These are phyloP conservation scores for Sclerodermus sp. DNA, from an alignment of 2,888 invertebrate species.

Conservation along the genomic window DNA sequence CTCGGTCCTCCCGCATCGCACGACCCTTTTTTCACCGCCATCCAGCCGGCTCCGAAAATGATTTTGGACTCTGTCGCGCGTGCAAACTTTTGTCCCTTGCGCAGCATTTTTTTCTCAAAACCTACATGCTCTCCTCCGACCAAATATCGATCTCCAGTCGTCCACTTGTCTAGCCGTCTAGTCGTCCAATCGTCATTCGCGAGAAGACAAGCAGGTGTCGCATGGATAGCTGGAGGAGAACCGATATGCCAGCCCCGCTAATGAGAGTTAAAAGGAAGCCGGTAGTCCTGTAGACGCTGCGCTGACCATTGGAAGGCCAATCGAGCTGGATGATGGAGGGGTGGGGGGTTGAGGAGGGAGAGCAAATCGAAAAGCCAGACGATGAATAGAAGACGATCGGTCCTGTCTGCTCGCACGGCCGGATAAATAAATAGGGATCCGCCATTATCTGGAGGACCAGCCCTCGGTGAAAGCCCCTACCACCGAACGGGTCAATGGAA, in stretches of 20 bases:
- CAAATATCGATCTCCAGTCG: not conserved
- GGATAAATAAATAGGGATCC: slow-evolving; percentile 50
- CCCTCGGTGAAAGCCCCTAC: slow-evolving; percentile 31
- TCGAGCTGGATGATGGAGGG: too few species aligned
- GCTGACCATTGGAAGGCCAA: too few species aligned
- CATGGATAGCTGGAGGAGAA: too few species aligned
- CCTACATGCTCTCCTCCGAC: slow-evolving; percentile 2
- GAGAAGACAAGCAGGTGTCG: not conserved
- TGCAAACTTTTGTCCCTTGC: too few species aligned
- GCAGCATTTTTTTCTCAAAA: not conserved
- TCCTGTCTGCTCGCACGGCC: slow-evolving; percentile 41
- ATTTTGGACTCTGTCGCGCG: too few species aligned
- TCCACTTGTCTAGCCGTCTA: too few species aligned
- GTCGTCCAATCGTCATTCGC: not conserved
- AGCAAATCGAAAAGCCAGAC: slow-evolving; percentile 32
- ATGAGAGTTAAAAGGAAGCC: too few species aligned
- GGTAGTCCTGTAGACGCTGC: too few species aligned
- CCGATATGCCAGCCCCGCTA: too few species aligned
- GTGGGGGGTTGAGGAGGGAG: too few species aligned
- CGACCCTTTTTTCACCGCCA: slow-evolving; percentile 14
- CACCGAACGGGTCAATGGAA: slow-evolving; percentile 49
- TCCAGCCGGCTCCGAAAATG: too few species aligned
- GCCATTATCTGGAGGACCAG: slow-evolving; percentile 48
- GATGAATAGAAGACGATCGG: slow-evolving; percentile 42
- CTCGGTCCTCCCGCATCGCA: slow-evolving; percentile 29